phyloP scores from a whole-genome alignment of 2,113 vertebrate species.

The Eira barbara region DNA sequence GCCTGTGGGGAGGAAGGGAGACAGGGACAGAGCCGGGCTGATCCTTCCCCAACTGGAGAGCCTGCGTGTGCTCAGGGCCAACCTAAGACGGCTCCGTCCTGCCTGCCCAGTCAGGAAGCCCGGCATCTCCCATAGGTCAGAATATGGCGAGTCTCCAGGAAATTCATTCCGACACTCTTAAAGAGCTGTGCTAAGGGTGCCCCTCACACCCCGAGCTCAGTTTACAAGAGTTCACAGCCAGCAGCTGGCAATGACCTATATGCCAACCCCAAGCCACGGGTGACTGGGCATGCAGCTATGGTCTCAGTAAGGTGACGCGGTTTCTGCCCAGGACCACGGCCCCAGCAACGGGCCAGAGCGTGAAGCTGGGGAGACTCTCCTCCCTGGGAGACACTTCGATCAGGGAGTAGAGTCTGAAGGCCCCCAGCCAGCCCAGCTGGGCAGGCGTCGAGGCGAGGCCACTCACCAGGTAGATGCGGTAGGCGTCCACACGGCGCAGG shows the following conservation, averaged over 20 bases:
- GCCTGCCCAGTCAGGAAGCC: background rate
- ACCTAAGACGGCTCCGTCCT: background rate
- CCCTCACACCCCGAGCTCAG: background rate
- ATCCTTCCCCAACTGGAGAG: background rate
- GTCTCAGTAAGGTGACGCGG: accelerated
- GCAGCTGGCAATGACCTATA: accelerated
- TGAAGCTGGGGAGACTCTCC: background rate
- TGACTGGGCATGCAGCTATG: background rate
- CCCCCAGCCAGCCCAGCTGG: accelerated
- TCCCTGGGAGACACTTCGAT: accelerated
- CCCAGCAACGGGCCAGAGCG: background rate
- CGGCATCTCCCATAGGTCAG: background rate
- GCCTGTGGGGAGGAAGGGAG: background rate
- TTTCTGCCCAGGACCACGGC: background rate
- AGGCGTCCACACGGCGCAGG: slow-evolving; percentile 91
- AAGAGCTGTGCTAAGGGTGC: background rate
- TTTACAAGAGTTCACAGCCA: background rate
- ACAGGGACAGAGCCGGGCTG: background rate
- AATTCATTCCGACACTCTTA: background rate
- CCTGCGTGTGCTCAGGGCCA: background rate
- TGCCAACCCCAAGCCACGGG: accelerated
- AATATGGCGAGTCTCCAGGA: background rate
- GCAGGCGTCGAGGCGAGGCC: background rate
- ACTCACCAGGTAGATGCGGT: slow-evolving; percentile 97
- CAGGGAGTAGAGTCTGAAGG: background rate